Conservation (phyloP, 2,888 invertebrate genomes). For the Antitype chi region DNA sequence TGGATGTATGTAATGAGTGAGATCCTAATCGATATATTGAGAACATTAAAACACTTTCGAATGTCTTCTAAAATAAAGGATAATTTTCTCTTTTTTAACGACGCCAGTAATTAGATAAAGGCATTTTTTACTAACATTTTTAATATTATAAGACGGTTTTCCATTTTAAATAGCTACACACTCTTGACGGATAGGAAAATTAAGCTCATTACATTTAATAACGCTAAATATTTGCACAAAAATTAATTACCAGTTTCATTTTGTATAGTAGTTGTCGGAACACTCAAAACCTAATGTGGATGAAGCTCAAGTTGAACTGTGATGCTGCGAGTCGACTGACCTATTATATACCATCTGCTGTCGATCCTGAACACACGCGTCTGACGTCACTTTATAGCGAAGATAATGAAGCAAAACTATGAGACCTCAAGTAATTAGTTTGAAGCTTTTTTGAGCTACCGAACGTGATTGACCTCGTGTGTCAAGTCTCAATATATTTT, state of each 20-base stretch:
- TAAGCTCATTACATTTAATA: neutral
- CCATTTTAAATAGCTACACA: neutral
- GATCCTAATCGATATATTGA: neutral
- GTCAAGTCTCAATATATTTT: constrained; percentile 75
- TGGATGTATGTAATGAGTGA: neutral
- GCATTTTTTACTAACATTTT: neutral
- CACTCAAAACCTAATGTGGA: constrained; percentile 63
- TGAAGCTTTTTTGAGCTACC: constrained; percentile 70
- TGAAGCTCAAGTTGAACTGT: constrained; percentile 76
- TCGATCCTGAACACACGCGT: constrained; percentile 82
- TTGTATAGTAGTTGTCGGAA: constrained; percentile 67
- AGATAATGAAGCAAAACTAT: constrained; percentile 76
- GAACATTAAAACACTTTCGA: neutral
- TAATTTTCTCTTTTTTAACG: neutral
- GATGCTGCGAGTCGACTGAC: constrained; percentile 75
- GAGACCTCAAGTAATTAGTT: constrained; percentile 83
- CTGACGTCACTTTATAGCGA: constrained; percentile 81
- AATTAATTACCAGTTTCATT: constrained; percentile 87
- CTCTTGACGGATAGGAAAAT: fast-evolving
- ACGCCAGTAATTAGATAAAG: neutral
- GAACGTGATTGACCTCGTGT: constrained; percentile 82
- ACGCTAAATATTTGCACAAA: constrained; percentile 29
- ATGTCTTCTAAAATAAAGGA: neutral
- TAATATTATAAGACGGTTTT: too few relatives aligned
- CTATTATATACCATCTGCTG: constrained; percentile 85